A percentile compares a stretch with the other conserved stretches of the same genome.
Evolutionary conservation across 2,797 vertebrate species (phyloP).

Genomic region (Oceanodroma leucorhoa): DNA sequence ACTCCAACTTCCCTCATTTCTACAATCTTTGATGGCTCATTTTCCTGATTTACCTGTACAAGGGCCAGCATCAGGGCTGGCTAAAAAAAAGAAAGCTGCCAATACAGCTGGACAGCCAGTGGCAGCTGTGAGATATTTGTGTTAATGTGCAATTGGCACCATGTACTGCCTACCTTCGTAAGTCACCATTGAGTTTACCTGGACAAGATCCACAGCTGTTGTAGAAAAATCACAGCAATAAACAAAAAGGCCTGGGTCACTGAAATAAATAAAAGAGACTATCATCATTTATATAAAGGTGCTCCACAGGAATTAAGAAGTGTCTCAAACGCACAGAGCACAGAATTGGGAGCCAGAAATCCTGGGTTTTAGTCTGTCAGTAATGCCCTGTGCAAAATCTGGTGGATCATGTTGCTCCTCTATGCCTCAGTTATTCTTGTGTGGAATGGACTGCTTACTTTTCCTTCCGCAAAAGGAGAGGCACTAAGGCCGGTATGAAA

Average conservation of each 20-base stretch:
- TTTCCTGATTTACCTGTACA: neutral
- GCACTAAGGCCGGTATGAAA: neutral
- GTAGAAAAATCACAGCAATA: conserved; percentile 96
- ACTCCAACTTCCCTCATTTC: neutral
- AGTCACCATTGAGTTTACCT: conserved; percentile 75
- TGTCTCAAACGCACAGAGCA: neutral
- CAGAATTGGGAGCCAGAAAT: neutral
- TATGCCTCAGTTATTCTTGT: neutral
- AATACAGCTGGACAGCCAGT: neutral
- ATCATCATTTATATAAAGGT: neutral
- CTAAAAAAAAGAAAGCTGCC: neutral
- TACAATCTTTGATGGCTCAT: neutral
- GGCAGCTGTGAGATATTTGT: neutral
- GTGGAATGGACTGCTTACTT: neutral
- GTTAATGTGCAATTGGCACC: neutral
- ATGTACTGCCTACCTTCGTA: neutral
- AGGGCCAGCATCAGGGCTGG: neutral
- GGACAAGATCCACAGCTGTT: conserved; percentile 91
- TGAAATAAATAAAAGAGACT: conserved; percentile 70
- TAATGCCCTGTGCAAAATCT: neutral
- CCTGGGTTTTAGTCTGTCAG: neutral
- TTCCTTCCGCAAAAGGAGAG: neutral
- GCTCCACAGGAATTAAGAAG: neutral
- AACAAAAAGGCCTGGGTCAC: conserved; percentile 91
- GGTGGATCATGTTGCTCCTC: neutral